A percentile compares a stretch with the other conserved stretches of the same genome.
Evolutionary conservation across 92 coral and sea anemone genomes (phyloP).

Genomic region (Micromussa lordhowensis): DNA sequence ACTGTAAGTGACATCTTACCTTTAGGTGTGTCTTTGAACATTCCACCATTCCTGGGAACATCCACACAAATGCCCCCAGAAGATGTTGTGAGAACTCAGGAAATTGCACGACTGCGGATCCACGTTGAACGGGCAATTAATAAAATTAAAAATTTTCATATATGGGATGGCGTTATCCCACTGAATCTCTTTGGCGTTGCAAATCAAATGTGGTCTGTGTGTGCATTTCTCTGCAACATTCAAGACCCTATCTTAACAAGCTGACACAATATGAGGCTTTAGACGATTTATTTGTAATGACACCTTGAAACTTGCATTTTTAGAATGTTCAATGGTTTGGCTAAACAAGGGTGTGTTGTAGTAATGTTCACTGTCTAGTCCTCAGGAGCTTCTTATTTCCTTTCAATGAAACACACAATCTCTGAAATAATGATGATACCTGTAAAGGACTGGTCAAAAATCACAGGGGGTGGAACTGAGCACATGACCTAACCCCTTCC

Average conservation of each 20-base stretch:
- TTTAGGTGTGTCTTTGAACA: slow-evolving; percentile 21
- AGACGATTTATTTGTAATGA: no score
- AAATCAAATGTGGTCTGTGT: slow-evolving; percentile 64
- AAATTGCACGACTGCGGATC: slow-evolving; percentile 33
- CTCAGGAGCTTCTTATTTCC: no score
- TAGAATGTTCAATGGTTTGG: no score
- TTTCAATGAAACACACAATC: no score
- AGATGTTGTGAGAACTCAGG: slow-evolving; percentile 24
- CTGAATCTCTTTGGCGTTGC: slow-evolving; percentile 31
- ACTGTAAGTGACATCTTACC: slow-evolving; percentile 34
- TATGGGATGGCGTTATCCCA: slow-evolving; percentile 49
- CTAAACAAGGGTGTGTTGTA: no score
- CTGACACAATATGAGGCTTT: no score
- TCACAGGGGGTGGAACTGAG: no score
- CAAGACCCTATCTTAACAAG: slow-evolving; percentile 31
- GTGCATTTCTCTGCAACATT: slow-evolving; percentile 36
- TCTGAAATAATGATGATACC: no score
- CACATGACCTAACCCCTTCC: no score
- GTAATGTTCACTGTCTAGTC: no score
- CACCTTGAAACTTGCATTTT: no score
- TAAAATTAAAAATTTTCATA: slow-evolving; percentile 29
- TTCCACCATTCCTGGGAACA: slow-evolving; percentile 30
- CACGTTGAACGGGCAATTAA: neutral
- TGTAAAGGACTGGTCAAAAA: no score
- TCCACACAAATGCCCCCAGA: slow-evolving; percentile 11